Evolutionary conservation across 2,113 vertebrate genomes (phyloP).

Genomic region (Acrocephalus arundinaceus): DNA sequence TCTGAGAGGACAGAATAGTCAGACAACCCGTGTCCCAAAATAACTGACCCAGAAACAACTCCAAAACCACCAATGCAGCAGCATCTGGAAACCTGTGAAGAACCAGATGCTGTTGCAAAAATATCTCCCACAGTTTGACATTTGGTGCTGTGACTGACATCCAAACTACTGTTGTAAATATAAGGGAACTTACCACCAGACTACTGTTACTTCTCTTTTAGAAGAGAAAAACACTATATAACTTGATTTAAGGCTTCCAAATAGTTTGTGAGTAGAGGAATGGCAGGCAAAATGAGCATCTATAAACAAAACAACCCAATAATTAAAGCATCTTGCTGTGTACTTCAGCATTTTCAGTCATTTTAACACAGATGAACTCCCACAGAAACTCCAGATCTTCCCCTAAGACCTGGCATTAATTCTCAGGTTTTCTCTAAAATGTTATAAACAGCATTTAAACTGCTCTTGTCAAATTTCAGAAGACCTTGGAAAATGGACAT

Average conservation of each 20-base stretch:
- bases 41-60: conserved; percentile 32
- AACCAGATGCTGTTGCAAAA: conserved; percentile 27
- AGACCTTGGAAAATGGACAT: not conserved
- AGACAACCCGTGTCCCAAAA: conserved; percentile 27
- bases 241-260: conserved; percentile 3
- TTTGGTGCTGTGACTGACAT: not conserved
- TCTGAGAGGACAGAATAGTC: conserved; percentile 12
- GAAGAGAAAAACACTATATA: not conserved
- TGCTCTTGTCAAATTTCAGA: not conserved
- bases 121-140: not conserved
- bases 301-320: not conserved
- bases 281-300: not conserved
- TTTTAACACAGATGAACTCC: not conserved
- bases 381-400: not conserved
- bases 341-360: not conserved
- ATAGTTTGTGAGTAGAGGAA: not conserved
- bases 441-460: not conserved
- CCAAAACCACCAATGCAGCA: conserved; percentile 6
- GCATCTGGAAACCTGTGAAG: conserved; percentile 25
- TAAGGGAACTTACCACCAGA: not conserved
- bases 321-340: not conserved
- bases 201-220: not conserved
- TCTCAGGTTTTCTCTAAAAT: not conserved
- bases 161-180: conserved; percentile 30
- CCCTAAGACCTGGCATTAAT: not conserved